Evolutionary conservation across 2,888 invertebrate species (phyloP).

Genomic region (Elmis aenea): DNA sequence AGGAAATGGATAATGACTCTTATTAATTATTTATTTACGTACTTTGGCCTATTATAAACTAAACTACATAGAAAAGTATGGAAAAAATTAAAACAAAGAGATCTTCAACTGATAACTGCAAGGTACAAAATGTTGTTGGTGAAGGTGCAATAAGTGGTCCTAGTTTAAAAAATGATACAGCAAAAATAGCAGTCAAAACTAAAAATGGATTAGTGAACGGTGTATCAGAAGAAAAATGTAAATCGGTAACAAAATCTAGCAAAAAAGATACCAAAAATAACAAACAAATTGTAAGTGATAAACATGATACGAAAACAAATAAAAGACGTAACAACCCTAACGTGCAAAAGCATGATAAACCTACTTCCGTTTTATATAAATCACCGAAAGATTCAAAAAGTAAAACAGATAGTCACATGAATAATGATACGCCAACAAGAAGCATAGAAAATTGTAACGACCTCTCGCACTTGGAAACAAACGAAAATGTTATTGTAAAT

Average conservation of each 20-base stretch:
- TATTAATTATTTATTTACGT: too few species aligned
- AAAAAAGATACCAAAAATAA: constrained; percentile 17
- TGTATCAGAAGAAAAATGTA: constrained; percentile 15
- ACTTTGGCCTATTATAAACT: too few species aligned
- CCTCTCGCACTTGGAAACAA: too few species aligned
- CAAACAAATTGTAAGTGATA: constrained; percentile 7
- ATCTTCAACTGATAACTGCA: too few species aligned
- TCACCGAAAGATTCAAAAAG: constrained; percentile 2
- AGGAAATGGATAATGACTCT: too few species aligned
- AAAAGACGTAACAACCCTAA: constrained; percentile 4
- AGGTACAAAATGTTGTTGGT: too few species aligned
- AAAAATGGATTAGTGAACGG: constrained; percentile 34
- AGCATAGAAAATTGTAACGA: too few species aligned
- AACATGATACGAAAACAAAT: constrained; percentile 4
- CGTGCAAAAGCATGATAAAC: constrained; percentile 3
- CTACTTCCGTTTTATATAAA: constrained; percentile 1
- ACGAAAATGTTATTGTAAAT: too few species aligned
- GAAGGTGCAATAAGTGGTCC: not conserved
- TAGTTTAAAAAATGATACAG: constrained; percentile 8
- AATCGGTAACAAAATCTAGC: too few species aligned
- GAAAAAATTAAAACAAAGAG: too few species aligned
- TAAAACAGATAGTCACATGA: constrained; percentile 1
- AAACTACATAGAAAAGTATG: too few species aligned
- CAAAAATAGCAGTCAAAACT: constrained; percentile 18
- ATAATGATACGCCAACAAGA: too few species aligned